A percentile compares a stretch with the other conserved stretches of the same genome.
Evolutionary conservation across 1,140 invertebrate species (phyloP).

Genomic region (Tetranychus cinnabarinus): DNA sequence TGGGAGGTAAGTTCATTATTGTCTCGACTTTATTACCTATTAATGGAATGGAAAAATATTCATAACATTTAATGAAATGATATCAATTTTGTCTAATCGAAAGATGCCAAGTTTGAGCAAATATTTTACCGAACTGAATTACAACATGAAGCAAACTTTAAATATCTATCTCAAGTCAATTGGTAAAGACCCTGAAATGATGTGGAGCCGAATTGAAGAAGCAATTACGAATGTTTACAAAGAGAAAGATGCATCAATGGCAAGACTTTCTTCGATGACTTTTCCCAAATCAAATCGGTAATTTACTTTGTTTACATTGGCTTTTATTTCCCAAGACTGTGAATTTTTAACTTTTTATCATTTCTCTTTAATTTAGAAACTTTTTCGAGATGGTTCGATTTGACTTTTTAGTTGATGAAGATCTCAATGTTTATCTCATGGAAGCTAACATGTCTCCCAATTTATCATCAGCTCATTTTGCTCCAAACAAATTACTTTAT

Average conservation of each 20-base stretch:
- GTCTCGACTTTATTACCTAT: background rate
- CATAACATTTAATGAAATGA: slow-evolving; percentile 1
- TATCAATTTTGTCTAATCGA: background rate
- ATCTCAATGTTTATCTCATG: slow-evolving; percentile 65
- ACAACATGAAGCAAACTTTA: slow-evolving; percentile 64
- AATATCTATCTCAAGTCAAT: slow-evolving; percentile 43
- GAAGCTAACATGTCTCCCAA: slow-evolving; percentile 98
- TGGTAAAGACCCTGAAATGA: slow-evolving; percentile 39
- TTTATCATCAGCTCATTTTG: slow-evolving; percentile 73
- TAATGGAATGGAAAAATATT: background rate
- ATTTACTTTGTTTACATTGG: background rate
- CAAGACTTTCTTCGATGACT: slow-evolving; percentile 21
- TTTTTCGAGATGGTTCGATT: slow-evolving; percentile 88
- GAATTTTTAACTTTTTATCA: background rate
- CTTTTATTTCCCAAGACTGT: background rate
- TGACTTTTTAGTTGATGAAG: slow-evolving; percentile 71
- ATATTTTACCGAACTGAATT: slow-evolving; percentile 47
- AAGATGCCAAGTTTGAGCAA: slow-evolving; percentile 47
- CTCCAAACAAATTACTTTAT: slow-evolving; percentile 61
- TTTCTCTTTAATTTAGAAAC: slow-evolving; percentile 27
- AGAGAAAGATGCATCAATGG: slow-evolving; percentile 40
- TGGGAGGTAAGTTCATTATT: slow-evolving; percentile 42
- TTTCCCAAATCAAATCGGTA: background rate
- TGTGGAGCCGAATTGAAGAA: slow-evolving; percentile 59
- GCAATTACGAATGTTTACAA: slow-evolving; percentile 47